These are phyloP conservation scores for Myzus persicae DNA, from an alignment of 1,140 invertebrate genomes.

Conservation along the genomic window DNA sequence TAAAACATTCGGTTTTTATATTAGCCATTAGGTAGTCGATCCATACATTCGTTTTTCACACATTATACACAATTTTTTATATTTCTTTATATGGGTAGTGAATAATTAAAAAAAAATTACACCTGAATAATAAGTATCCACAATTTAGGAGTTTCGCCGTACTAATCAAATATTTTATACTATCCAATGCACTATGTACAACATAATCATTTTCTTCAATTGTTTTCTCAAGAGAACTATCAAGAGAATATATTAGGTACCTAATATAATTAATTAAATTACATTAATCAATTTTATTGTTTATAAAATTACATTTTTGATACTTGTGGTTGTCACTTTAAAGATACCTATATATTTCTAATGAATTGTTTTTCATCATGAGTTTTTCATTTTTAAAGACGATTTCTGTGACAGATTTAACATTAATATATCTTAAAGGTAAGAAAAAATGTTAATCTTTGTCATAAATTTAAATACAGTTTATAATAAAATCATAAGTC, in stretches of 20 bases:
- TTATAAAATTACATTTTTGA: neutral
- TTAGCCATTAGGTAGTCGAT: too few relatives aligned
- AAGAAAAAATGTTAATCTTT: neutral
- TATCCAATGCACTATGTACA: neutral
- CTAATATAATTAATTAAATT: neutral
- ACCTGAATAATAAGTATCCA: neutral
- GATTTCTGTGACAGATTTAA: neutral
- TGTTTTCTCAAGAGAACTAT: neutral
- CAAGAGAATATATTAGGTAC: too few relatives aligned
- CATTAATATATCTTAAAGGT: neutral
- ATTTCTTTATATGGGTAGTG: neutral
- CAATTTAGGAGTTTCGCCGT: neutral
- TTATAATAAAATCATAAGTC: neutral
- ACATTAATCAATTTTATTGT: slow-evolving; percentile 1
- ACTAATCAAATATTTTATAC: neutral
- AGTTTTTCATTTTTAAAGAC: slow-evolving; percentile 8
- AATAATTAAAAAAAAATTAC: neutral
- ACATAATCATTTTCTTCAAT: neutral
- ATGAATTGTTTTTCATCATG: neutral
- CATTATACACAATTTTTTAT: neutral
- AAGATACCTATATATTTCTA: neutral
- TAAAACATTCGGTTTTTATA: neutral
- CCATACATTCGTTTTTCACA: neutral
- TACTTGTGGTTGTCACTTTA: neutral
- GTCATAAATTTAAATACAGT: neutral